phyloP scores from a whole-genome alignment of 2,113 vertebrate species.

The Pygoscelis adeliae region DNA sequence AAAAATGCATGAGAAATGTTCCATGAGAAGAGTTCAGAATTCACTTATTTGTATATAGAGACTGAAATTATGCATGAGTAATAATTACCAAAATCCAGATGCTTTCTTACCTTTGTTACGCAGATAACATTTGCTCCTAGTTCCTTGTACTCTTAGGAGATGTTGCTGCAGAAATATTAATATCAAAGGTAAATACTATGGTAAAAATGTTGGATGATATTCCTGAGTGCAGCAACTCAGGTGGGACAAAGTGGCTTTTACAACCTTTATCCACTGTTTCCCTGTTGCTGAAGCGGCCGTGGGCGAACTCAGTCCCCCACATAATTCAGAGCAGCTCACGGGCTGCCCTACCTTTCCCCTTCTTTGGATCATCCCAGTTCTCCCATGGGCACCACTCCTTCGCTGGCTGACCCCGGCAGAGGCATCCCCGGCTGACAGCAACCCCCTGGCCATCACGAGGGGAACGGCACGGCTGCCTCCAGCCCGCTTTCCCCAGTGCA shows the following conservation, averaged over 20 bases:
- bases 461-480: rapidly evolving
- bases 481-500: rapidly evolving
- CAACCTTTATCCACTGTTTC: background rate
- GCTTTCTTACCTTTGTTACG: background rate
- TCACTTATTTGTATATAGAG: background rate
- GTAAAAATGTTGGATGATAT: background rate
- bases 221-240: background rate
- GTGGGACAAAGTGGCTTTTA: background rate
- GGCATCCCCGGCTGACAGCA: background rate
- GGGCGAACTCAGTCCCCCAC: rapidly evolving
- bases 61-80: background rate
- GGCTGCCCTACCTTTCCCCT: background rate
- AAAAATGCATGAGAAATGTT: background rate
- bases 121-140: background rate
- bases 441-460: background rate
- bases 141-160: background rate
- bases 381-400: background rate
- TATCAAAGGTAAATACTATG: background rate
- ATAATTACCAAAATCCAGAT: background rate
- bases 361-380: background rate
- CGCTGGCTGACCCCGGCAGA: rapidly evolving
- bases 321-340: background rate
- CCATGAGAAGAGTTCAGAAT: background rate
- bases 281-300: background rate
- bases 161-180: background rate